phyloP scores from a whole-genome alignment of 2,888 invertebrate species.

The Hydrotaea diabolus region DNA sequence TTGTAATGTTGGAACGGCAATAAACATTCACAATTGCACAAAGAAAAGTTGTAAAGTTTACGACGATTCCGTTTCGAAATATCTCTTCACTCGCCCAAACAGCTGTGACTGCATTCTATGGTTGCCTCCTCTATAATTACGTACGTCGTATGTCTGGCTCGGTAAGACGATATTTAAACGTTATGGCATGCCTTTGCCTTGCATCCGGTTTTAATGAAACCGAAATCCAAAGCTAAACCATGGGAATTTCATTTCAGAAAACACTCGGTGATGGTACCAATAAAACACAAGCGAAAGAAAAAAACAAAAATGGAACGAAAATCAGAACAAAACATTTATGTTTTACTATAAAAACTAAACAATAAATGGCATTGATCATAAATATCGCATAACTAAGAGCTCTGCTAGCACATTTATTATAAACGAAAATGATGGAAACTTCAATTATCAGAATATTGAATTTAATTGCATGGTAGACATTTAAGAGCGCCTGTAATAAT shows the following conservation, averaged over 20 bases:
- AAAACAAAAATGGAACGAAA: background rate
- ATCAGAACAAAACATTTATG: constrained; percentile 33
- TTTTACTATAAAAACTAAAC: constrained; percentile 15
- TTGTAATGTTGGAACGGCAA: constrained; percentile 7
- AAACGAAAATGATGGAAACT: no score
- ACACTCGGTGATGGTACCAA: constrained; percentile 1
- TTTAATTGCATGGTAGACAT: no score
- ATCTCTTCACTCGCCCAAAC: constrained; percentile 15
- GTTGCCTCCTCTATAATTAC: constrained; percentile 28
- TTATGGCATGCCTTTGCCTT: constrained; percentile 28
- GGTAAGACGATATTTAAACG: constrained; percentile 38
- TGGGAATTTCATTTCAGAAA: constrained; percentile 11
- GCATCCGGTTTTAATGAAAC: constrained; percentile 33
- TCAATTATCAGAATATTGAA: no score
- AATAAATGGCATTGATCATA: constrained; percentile 15
- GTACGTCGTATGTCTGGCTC: background rate
- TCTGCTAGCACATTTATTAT: background rate
- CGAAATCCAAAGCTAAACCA: constrained; percentile 22
- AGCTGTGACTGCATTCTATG: constrained; percentile 34
- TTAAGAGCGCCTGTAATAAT: no score
- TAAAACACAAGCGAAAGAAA: background rate
- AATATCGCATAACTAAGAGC: constrained; percentile 4
- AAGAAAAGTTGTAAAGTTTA: constrained; percentile 39
- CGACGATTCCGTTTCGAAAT: constrained; percentile 6
- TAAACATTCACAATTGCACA: constrained; percentile 38